Base-by-base conservation (phyloP, 2,113 vertebrate species). In the Brevimyrus niger region DNA sequence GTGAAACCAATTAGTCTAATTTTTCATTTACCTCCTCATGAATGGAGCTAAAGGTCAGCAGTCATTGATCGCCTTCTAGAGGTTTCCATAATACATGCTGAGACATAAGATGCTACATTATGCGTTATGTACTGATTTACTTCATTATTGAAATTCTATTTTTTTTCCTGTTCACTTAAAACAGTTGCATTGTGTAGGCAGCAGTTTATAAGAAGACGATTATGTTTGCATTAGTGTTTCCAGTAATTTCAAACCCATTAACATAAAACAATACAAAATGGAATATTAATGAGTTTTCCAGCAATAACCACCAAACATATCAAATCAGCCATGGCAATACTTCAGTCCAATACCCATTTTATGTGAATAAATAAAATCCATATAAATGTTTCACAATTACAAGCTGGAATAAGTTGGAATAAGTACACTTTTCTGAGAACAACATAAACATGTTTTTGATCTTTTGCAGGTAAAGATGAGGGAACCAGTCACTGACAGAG, bases 1-100 rank as follows among this genome's bases (percentile, higher is more conserved):
- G 89, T 90, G 89, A 80, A 88, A 90, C 89, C 89, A 90, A 90
- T 88, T 90, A 90, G 89, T 90, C 89, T 88, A 90, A 88, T 90
- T 90, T 90, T 90, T 88, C 89, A 88, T 88, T 90, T 90, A 90
- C 89, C 58, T 88, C 42, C 53, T 61, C 87, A 90, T 90, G 89
- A 90, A 90, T 88, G 89, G 35, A 88, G 87, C 76, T 80, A 88
- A 90, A 88, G 87, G 88, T 73, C 87, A 65, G 55, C 69, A 88
- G 87, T 69, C 87, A 88, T 31, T 90, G 87, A 90, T 88, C 88
- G 76, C 61, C 87, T 88, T 90, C 42, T 84, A 90, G 51, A 82
- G 44, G 87, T 58, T 90, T 85, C 46, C 38, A 84, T 84, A 80
- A 80, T 80, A 80, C 15, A 27, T 42, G 73, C 73, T 80, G 5